phyloP scores from a whole-genome alignment of 2,888 invertebrate species.

The Cheiracanthium punctorium region DNA sequence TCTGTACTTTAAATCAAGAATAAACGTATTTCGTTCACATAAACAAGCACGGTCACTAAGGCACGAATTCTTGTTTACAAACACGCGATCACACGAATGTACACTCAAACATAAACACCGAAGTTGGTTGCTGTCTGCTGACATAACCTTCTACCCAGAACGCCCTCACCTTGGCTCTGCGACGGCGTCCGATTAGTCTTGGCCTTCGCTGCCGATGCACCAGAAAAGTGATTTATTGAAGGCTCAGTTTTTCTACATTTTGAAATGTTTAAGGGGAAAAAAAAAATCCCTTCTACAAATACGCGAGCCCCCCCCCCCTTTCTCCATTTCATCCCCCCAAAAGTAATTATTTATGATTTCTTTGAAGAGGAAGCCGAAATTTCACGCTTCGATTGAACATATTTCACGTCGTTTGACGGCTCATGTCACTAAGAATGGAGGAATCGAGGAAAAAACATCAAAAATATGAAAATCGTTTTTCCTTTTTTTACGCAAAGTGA shows the following conservation, averaged over 20 bases:
- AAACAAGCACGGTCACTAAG: too few relatives aligned
- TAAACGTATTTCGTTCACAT: too few relatives aligned
- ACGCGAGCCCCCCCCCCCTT: not conserved
- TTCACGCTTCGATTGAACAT: slow-evolving; percentile 62
- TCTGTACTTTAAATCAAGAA: too few relatives aligned
- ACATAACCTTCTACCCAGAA: too few relatives aligned
- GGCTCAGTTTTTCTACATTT: slow-evolving; percentile 17
- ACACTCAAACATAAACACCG: too few relatives aligned
- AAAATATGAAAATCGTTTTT: slow-evolving; percentile 29
- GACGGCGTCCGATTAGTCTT: slow-evolving; percentile 34
- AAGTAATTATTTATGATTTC: slow-evolving; percentile 70
- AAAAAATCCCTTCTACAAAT: slow-evolving; percentile 28
- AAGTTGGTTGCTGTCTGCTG: too few relatives aligned
- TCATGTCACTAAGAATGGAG: slow-evolving; percentile 51
- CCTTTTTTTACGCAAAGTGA: slow-evolving; percentile 34
- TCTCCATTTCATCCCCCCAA: slow-evolving; percentile 37
- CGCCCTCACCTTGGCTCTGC: slow-evolving; percentile 23
- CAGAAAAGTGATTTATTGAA: slow-evolving; percentile 20
- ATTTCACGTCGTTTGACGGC: slow-evolving; percentile 59
- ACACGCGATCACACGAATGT: too few relatives aligned
- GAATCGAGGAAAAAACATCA: slow-evolving; percentile 22
- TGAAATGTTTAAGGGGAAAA: not conserved
- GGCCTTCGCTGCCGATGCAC: slow-evolving; percentile 43
- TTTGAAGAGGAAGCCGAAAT: slow-evolving; percentile 70
- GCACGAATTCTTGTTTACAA: too few relatives aligned